A percentile compares a stretch with the other conserved stretches of the same genome.
Evolutionary conservation across 2,113 vertebrate species (phyloP).

Genomic region (Corythaeola cristata): DNA sequence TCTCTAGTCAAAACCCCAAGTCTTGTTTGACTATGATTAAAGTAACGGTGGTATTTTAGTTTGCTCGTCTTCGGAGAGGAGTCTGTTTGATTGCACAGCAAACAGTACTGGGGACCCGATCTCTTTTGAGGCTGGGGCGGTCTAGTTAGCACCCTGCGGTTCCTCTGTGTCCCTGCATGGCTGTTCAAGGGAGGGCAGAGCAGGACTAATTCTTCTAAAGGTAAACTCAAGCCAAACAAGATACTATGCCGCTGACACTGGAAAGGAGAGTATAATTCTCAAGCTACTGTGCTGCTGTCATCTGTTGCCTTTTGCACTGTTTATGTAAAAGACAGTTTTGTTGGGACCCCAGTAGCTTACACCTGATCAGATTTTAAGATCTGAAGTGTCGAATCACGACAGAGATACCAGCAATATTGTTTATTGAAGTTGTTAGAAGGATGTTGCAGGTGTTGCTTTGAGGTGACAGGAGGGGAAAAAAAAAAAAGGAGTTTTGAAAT

Average conservation of each 20-base stretch:
- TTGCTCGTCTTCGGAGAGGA: neutral
- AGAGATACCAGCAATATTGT: neutral
- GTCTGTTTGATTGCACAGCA: neutral
- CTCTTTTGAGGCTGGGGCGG: neutral
- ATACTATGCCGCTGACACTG: neutral
- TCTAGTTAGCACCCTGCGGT: neutral
- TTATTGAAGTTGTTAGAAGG: neutral
- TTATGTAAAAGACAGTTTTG: neutral
- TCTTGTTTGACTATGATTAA: constrained; percentile 60
- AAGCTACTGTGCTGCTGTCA: neutral
- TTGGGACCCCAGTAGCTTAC: neutral
- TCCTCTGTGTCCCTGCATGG: neutral
- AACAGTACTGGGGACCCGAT: neutral
- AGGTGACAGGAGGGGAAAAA: neutral
- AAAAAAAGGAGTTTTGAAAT: neutral
- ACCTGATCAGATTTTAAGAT: neutral
- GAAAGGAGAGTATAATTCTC: neutral
- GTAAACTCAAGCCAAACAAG: neutral
- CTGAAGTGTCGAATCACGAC: neutral
- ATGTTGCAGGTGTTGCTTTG: neutral
- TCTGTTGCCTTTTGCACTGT: neutral
- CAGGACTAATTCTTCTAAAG: neutral
- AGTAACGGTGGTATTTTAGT: neutral
- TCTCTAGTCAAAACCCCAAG: constrained; percentile 55
- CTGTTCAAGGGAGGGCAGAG: neutral